Evolutionary conservation across 2,888 invertebrate species (phyloP).

Genomic region (Ornithoptera priamus): DNA sequence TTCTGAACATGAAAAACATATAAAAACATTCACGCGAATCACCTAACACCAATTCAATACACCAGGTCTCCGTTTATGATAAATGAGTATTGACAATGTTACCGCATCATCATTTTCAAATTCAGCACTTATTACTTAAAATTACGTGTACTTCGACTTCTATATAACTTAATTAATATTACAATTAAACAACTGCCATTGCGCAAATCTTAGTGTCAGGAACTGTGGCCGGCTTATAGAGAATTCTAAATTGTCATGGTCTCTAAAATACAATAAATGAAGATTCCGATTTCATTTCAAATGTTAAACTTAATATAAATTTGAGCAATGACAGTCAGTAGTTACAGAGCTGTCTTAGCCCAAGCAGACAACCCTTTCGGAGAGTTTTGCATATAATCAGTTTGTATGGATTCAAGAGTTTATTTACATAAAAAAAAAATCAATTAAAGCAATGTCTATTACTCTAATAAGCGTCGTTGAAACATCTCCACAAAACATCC

Average conservation of each 20-base stretch:
- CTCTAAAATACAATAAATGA: slow-evolving; percentile 30
- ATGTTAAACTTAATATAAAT: slow-evolving; percentile 28
- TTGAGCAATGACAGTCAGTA: slow-evolving; percentile 30
- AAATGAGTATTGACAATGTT: slow-evolving; percentile 75
- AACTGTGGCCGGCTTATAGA: slow-evolving; percentile 26
- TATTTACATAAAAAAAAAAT: slow-evolving; percentile 43
- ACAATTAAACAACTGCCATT: slow-evolving; percentile 18
- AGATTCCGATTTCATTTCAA: slow-evolving; percentile 23
- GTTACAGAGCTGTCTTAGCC: slow-evolving; percentile 40
- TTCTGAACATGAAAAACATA: slow-evolving; percentile 30
- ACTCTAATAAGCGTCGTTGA: slow-evolving; percentile 66
- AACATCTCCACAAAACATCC: slow-evolving; percentile 53
- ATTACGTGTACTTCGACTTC: slow-evolving; percentile 58
- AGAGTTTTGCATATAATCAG: slow-evolving; percentile 35
- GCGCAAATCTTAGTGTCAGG: slow-evolving; percentile 22
- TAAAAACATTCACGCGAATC: slow-evolving; percentile 5
- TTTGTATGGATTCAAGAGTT: slow-evolving; percentile 26
- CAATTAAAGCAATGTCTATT: slow-evolving; percentile 39
- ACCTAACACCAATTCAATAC: slow-evolving; percentile 37
- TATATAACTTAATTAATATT: slow-evolving; percentile 36
- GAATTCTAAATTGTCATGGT: slow-evolving; percentile 31
- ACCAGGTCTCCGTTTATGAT: slow-evolving; percentile 50
- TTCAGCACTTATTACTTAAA: slow-evolving; percentile 67
- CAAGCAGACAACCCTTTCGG: slow-evolving; percentile 38
- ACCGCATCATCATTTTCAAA: slow-evolving; percentile 56